Evolutionary conservation across 2,797 vertebrate genomes (phyloP).

Genomic region (Syndactyla subalaris): DNA sequence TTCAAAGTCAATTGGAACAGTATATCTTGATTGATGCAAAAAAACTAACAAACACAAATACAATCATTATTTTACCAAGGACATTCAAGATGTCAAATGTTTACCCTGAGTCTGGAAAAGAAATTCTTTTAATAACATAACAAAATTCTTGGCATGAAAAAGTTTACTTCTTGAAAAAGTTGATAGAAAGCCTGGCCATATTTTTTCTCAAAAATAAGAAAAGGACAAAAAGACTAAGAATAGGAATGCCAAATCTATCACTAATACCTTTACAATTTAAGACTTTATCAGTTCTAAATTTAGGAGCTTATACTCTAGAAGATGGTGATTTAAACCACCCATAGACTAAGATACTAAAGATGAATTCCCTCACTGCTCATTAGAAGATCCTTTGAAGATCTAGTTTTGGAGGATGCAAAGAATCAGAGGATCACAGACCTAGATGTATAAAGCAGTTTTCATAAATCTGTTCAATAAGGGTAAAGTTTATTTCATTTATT

Average conservation of each 20-base stretch:
- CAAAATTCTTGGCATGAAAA: not conserved
- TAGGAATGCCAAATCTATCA: not conserved
- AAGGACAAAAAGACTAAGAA: not conserved
- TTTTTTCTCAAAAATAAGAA: not conserved
- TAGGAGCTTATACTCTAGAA: not conserved
- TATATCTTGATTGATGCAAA: not conserved
- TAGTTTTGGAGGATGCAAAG: not conserved
- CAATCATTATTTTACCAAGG: not conserved
- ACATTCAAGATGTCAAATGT: not conserved
- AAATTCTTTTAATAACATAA: not conserved
- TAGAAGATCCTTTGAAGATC: not conserved
- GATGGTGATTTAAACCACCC: not conserved
- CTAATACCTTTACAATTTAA: not conserved
- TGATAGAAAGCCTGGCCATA: not conserved
- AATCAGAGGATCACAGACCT: not conserved
- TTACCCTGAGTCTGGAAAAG: not conserved
- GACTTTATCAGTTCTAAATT: not conserved
- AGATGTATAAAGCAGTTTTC: not conserved
- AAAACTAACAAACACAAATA: not conserved
- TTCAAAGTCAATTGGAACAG: not conserved
- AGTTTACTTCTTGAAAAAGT: not conserved
- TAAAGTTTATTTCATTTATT: not conserved
- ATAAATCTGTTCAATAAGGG: not conserved
- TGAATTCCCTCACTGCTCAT: accelerated
- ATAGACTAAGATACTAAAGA: not conserved